Evolutionary conservation across 2,888 invertebrate genomes (phyloP), one percentile per base, ranked within the genome.

Genomic region (Hypselothyrea guttata): DNA sequence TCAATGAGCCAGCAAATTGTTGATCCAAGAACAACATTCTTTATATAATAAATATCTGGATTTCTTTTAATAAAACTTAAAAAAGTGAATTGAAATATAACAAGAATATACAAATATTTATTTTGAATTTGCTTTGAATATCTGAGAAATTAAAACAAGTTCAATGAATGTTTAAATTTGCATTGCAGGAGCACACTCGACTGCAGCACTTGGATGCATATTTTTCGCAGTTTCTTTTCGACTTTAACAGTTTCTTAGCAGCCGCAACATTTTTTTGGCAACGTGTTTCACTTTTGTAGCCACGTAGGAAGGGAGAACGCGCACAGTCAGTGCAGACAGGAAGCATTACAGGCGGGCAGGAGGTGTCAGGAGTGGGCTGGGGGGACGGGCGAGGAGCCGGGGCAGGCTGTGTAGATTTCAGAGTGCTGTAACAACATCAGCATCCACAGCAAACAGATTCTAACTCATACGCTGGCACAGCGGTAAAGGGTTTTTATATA

Each of bases 231-330:
- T 16, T 5, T 42, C 28, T 41, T 18, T 49, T 27, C 35, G 12
- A 35, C 28, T 55, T 33, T 47, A 58, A 37, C 41, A 52, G 53
- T 47, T 61, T 61, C 71, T 51, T 38, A 55, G 65, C 52, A 65
- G 65, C 65, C 71, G 41, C 65, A 69, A 70, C 49, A 65, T 55
- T 70, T 69, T 62, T 62, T 54, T 45, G 60, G 71, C 72, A 74
- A 67, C 57, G 55, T 74, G 72, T 57, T 73, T 70, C 56, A 72
- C 62, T 62, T 69, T 22, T 34, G n/a, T 15, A 22, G n/a, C n/a
- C n/a, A n/a, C n/a, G n/a, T n/a, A n/a, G n/a, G n/a, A n/a, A n/a
- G n/a, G 13, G 8, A 22, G 37, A 28, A 9, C 27, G 31, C 15
- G n/a, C 33, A 31, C 22, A 11, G 28, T 12, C 42, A 65, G 27